Percentiles rank a stretch among this genome's conserved stretches.
Evolutionary conservation across 2,888 invertebrate species (phyloP).

Genomic region (Hipparchia sbordonii): DNA sequence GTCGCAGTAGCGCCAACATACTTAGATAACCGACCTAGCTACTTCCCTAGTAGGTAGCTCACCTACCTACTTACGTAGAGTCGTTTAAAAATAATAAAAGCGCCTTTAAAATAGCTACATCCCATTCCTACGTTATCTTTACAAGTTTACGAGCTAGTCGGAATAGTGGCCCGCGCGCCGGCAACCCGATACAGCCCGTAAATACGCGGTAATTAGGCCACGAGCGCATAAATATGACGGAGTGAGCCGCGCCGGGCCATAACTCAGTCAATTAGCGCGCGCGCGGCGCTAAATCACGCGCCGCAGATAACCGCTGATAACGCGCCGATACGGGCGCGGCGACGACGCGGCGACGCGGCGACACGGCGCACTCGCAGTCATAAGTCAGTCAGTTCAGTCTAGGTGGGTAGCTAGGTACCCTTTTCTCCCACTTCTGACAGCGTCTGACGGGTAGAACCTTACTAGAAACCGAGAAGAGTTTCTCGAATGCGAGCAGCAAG

Average conservation of each 20-base stretch:
- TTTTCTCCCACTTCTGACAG: too few species aligned
- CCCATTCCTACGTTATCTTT: conserved; percentile 20
- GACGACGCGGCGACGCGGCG: too few species aligned
- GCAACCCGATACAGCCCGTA: conserved; percentile 11
- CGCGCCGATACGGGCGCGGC: too few species aligned
- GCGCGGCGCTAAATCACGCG: conserved; percentile 39
- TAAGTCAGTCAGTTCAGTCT: too few species aligned
- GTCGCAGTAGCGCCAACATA: background rate
- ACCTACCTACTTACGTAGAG: background rate
- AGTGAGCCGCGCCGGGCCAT: conserved; percentile 20
- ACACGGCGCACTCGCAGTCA: too few species aligned
- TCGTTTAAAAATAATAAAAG: conserved; percentile 8
- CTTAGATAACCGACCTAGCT: background rate
- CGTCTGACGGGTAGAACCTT: too few species aligned
- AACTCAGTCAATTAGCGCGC: conserved; percentile 43
- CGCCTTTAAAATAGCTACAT: conserved; percentile 5
- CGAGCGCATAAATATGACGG: conserved; percentile 24
- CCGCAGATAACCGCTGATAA: background rate
- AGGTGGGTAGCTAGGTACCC: too few species aligned
- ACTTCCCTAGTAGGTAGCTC: background rate
- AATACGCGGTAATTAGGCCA: conserved; percentile 28
- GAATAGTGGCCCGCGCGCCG: background rate
- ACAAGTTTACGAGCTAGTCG: conserved; percentile 19
- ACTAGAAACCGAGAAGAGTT: too few species aligned
- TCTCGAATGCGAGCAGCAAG: too few species aligned